Evolutionary conservation across 1,140 invertebrate species (phyloP).

Genomic region (Drosophila orosa): DNA sequence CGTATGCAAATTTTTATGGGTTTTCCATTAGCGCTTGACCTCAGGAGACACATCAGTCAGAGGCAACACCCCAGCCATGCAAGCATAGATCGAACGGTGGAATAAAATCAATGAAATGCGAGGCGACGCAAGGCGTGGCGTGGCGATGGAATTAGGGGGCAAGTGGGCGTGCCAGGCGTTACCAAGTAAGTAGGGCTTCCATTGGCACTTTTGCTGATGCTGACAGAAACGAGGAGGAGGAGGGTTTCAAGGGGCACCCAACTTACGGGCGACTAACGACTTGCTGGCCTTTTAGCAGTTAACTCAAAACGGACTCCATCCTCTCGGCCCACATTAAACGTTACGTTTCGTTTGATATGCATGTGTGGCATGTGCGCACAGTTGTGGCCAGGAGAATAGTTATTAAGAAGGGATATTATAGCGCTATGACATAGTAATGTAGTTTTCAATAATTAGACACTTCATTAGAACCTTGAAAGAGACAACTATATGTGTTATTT

Average conservation of each 20-base stretch:
- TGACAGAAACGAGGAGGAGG: slow-evolving; percentile 8
- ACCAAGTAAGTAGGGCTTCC: slow-evolving; percentile 76
- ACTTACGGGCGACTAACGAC: slow-evolving; percentile 55
- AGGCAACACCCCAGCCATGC: neutral
- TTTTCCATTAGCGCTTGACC: slow-evolving; percentile 68
- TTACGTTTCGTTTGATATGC: slow-evolving; percentile 26
- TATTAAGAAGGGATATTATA: no score
- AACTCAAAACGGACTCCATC: slow-evolving; percentile 36
- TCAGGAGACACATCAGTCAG: slow-evolving; percentile 57
- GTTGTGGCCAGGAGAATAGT: neutral
- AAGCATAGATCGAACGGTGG: slow-evolving; percentile 35
- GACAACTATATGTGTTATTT: no score
- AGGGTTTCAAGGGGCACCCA: slow-evolving; percentile 5
- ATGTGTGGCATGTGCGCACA: slow-evolving; percentile 13
- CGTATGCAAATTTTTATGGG: slow-evolving; percentile 64
- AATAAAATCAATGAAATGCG: slow-evolving; percentile 68
- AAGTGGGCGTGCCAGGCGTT: slow-evolving; percentile 39
- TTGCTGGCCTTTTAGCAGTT: slow-evolving; percentile 56
- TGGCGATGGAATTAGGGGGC: neutral
- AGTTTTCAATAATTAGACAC: no score
- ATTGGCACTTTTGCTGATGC: slow-evolving; percentile 57
- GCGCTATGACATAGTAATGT: no score
- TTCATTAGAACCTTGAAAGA: no score
- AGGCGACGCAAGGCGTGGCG: neutral
- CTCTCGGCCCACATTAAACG: slow-evolving; percentile 63